phyloP scores from a whole-genome alignment of 2,888 invertebrate genomes.

The Polia nebulosa region DNA sequence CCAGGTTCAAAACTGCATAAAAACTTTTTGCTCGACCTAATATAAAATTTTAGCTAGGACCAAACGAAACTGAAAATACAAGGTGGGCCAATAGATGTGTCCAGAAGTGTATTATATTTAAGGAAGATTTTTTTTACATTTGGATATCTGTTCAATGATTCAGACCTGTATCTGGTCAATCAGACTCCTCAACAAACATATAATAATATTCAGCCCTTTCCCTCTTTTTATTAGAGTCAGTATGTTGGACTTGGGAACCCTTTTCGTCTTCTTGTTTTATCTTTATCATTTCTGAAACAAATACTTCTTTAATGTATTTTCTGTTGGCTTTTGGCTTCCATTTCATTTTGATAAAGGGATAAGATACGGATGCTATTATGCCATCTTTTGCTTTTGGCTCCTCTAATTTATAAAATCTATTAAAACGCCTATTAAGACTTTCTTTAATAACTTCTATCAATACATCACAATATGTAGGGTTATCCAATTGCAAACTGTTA shows the following conservation, averaged over 20 bases:
- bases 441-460: slow-evolving; percentile 5
- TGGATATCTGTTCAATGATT: too few species aligned
- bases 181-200: slow-evolving; percentile 14
- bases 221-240: neutral
- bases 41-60: too few species aligned
- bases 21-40: too few species aligned
- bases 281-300: slow-evolving; percentile 3
- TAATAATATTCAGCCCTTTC: too few species aligned
- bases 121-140: too few species aligned
- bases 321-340: slow-evolving; percentile 1
- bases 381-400: slow-evolving; percentile 6
- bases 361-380: neutral
- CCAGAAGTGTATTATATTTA: too few species aligned
- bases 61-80: too few species aligned
- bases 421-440: slow-evolving; percentile 6
- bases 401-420: slow-evolving; percentile 2
- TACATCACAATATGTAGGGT: slow-evolving; percentile 6
- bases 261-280: neutral
- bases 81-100: too few species aligned
- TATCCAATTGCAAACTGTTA: neutral
- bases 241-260: neutral
- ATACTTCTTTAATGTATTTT: slow-evolving; percentile 1
- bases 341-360: slow-evolving; percentile 7
- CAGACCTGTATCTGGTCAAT: too few species aligned
- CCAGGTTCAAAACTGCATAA: too few species aligned